A percentile compares a stretch with the other conserved stretches of the same genome.
Conservation (phyloP, 2,113 vertebrate genomes). For the Cathartes aura region DNA sequence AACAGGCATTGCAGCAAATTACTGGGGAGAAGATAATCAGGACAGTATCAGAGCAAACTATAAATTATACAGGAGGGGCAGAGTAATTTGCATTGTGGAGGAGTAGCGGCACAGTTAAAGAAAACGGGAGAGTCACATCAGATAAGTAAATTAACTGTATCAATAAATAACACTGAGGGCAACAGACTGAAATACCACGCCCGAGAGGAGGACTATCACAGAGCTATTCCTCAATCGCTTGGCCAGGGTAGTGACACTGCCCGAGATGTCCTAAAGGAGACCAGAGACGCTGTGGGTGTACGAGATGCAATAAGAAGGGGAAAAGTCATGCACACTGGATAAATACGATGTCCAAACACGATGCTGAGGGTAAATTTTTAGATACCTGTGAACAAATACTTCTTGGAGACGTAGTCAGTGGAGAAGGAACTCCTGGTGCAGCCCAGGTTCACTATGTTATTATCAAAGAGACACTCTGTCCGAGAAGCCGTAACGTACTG, state of each 20-base stretch:
- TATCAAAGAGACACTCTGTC: background rate
- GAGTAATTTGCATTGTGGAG: background rate
- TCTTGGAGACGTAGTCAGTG: background rate
- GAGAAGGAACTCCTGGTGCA: background rate
- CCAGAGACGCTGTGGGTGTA: background rate
- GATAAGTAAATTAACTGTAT: background rate
- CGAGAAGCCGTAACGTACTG: background rate
- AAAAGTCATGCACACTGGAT: background rate
- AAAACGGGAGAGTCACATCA: background rate
- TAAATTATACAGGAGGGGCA: background rate
- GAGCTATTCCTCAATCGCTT: background rate
- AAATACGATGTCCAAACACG: background rate
- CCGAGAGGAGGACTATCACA: background rate
- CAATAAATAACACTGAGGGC: background rate
- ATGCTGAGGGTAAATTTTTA: background rate
- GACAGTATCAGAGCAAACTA: background rate
- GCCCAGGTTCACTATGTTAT: background rate
- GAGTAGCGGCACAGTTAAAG: background rate
- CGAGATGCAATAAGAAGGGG: background rate
- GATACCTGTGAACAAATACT: background rate
- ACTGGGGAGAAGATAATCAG: background rate
- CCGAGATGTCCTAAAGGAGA: background rate
- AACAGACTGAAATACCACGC: background rate
- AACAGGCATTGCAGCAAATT: background rate
- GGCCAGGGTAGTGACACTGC: background rate